phyloP scores from a whole-genome alignment of 2,888 invertebrate genomes.

The Aricia artaxerxes region DNA sequence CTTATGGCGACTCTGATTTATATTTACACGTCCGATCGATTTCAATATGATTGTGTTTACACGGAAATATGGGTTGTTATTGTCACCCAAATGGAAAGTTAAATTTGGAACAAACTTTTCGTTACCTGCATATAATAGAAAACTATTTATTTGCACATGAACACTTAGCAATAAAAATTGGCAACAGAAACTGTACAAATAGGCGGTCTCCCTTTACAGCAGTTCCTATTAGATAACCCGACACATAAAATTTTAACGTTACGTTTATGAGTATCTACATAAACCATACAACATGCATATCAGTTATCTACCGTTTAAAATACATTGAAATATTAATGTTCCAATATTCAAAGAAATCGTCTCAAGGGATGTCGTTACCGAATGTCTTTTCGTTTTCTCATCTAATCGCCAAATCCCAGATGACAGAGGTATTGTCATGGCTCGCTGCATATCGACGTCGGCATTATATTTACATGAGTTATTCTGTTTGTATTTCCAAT shows the following conservation, averaged over 20 bases:
- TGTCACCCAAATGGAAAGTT: neutral
- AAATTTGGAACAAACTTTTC: neutral
- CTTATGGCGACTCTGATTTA: slow-evolving; percentile 22
- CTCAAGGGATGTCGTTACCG: slow-evolving; percentile 21
- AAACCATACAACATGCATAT: too few species aligned
- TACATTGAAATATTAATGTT: slow-evolving; percentile 26
- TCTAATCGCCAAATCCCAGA: slow-evolving; percentile 31
- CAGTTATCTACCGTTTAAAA: neutral
- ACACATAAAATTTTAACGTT: too few species aligned
- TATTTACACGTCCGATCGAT: neutral
- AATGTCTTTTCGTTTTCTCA: slow-evolving; percentile 27
- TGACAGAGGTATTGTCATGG: slow-evolving; percentile 30
- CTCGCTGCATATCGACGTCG: slow-evolving; percentile 15
- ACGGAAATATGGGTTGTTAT: neutral
- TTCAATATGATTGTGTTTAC: neutral
- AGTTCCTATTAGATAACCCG: too few species aligned
- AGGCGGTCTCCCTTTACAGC: neutral
- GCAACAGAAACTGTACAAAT: too few species aligned
- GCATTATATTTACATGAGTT: slow-evolving; percentile 25
- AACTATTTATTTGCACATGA: neutral
- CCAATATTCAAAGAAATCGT: slow-evolving; percentile 24
- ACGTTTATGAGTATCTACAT: too few species aligned
- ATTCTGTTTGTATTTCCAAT: slow-evolving; percentile 22
- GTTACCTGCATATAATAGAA: neutral
- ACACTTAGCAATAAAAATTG: neutral